phyloP scores from a whole-genome alignment of 2,113 vertebrate genomes.

The Prietella phreatophila region DNA sequence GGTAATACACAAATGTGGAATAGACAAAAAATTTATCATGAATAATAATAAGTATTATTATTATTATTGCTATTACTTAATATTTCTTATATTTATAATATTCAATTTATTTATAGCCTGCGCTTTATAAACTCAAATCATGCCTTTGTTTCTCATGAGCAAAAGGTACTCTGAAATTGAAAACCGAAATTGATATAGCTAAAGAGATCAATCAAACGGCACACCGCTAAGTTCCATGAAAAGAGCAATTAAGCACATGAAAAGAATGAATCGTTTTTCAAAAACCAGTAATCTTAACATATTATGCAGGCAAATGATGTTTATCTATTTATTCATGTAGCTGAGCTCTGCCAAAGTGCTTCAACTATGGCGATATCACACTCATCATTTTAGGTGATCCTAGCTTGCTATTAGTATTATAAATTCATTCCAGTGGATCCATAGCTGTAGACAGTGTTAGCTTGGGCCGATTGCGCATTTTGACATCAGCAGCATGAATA shows the following conservation, averaged over 20 bases:
- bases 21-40: not conserved
- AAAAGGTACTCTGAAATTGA: not conserved
- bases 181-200: not conserved
- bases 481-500: constrained; percentile 12
- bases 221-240: constrained; percentile 33
- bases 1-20: not conserved
- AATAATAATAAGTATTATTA: not conserved
- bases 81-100: not conserved
- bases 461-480: constrained; percentile 5
- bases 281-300: constrained; percentile 21
- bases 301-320: constrained; percentile 10
- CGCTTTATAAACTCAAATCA: not conserved
- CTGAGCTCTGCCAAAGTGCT: constrained; percentile 4
- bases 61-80: not conserved
- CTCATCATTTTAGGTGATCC: not conserved
- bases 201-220: constrained; percentile 33
- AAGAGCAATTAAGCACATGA: constrained; percentile 37
- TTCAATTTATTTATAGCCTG: not conserved
- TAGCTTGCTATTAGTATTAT: not conserved
- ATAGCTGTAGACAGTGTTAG: not conserved
- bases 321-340: constrained; percentile 46
- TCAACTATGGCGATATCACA: not conserved
- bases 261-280: constrained; percentile 11
- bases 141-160: not conserved
- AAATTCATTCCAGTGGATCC: constrained; percentile 1